Percentiles rank a stretch among this genome's conserved stretches.
These are phyloP conservation scores for Cinclus cinclus DNA, from an alignment of 2,113 vertebrate genomes.

Conservation along the genomic window DNA sequence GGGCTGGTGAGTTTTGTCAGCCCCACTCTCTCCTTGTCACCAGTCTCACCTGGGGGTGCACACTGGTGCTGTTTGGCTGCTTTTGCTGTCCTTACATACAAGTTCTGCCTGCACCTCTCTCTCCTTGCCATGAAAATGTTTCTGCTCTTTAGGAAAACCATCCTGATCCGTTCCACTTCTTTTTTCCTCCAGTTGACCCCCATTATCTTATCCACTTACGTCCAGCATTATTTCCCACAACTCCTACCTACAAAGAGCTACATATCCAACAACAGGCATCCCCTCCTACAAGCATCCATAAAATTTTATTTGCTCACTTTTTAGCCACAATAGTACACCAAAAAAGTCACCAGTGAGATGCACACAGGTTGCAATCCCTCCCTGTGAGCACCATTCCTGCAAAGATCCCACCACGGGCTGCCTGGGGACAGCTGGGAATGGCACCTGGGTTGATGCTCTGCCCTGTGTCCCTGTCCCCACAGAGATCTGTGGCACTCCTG, in stretches of 20 bases:
- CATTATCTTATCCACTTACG: background rate
- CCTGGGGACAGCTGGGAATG: background rate
- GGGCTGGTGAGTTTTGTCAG: background rate
- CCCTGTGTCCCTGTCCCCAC: background rate
- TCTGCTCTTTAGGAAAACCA: background rate
- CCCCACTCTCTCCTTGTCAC: background rate
- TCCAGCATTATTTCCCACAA: background rate
- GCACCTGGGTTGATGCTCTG: background rate
- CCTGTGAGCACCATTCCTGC: background rate
- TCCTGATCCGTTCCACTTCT: background rate
- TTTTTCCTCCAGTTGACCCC: background rate
- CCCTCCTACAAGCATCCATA: background rate
- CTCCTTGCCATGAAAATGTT: background rate
- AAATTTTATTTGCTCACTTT: accelerated
- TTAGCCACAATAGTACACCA: background rate
- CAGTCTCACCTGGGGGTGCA: background rate
- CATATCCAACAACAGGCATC: accelerated
- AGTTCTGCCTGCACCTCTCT: background rate
- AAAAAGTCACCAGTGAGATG: background rate
- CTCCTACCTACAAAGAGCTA: background rate
- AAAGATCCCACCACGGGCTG: background rate
- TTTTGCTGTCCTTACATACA: background rate
- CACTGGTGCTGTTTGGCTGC: background rate
- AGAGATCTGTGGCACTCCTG: constrained; percentile 97
- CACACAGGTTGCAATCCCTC: background rate